Evolutionary conservation across 2,113 vertebrate species (phyloP), one percentile per base, ranked within the genome.

Genomic region (Engraulis encrasicolus): DNA sequence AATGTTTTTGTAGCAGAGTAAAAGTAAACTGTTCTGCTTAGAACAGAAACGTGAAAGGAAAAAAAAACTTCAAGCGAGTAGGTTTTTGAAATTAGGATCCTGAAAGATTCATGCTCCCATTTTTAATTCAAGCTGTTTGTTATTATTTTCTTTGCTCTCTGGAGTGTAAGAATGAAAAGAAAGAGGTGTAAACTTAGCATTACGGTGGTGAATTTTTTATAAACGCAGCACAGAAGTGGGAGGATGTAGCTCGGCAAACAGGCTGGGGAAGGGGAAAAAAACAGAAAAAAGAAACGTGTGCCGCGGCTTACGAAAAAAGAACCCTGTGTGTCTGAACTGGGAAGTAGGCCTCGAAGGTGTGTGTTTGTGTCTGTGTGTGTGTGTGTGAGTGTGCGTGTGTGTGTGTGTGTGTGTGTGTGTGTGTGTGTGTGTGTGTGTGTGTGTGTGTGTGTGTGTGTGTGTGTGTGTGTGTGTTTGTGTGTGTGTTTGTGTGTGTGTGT

Each of bases 41-140:
- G 92, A 92, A 90, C 91, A 91, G 91, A 87, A 92, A 93, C 92
- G 90, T 92, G 85, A 90, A 91, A 88, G 40, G 9, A 91, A 91
- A 86, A 92, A 93, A 74, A 93, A 88, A 92, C 92, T 91, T 85
- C 77, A 40, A 74, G 66, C 66, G 31, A 74, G 92, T 17, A 74
- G 92, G 91, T 92, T 90, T 88, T 93, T 93, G 89, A 89, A 91
- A 90, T 91, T 90, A 90, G 92, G 82, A 90, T 93, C 91, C 92
- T 94, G 90, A 94, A 95, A 93, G 91, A 94, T 95, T 94, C 91
- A 95, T 95, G 91, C 89, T 90, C 87, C n/a, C 89, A 89, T 89
- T 93, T 93, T 94, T 93, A 94, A 93, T 94, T 92, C 92, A 93
- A 92, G 66, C 31, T 74, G 27, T 74, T 74, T 74, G 66, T 74